Conservation (phyloP, 2,113 vertebrate genomes). For the Microtus ochrogaster region DNA sequence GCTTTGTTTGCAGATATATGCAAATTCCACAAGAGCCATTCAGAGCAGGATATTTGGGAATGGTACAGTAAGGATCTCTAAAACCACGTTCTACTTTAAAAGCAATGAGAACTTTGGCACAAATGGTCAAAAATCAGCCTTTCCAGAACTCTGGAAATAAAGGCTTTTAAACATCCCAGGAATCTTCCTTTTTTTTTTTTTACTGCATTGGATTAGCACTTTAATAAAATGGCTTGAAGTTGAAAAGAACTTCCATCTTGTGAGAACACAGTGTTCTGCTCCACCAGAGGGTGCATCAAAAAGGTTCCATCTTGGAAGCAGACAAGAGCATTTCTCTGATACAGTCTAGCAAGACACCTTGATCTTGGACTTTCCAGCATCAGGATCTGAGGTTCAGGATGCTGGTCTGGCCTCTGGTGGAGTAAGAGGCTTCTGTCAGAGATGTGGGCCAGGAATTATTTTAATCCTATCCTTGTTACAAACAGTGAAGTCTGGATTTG, state of each 20-base stretch:
- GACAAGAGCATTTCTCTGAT: neutral
- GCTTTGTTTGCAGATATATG: slow-evolving; percentile 25
- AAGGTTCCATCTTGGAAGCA: neutral
- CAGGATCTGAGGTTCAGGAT: neutral
- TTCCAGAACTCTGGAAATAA: slow-evolving; percentile 48
- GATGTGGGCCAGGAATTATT: neutral
- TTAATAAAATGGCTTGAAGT: neutral
- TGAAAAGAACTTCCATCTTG: neutral
- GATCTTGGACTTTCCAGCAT: neutral
- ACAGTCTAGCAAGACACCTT: neutral
- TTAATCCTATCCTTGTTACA: neutral
- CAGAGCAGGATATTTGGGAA: slow-evolving; percentile 33
- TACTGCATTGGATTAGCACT: neutral
- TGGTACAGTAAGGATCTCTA: neutral
- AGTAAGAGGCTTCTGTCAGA: neutral
- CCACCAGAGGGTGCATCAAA: neutral
- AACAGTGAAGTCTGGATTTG: neutral
- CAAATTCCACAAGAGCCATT: slow-evolving; percentile 4
- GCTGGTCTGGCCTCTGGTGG: neutral
- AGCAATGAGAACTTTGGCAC: slow-evolving; percentile 27
- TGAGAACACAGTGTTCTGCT: neutral
- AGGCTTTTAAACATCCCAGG: slow-evolving; percentile 15
- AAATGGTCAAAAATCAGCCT: slow-evolving; percentile 59
- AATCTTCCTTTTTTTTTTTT: neutral
- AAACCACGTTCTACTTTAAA: slow-evolving; percentile 50